Percentiles rank a stretch among this genome's conserved stretches.
These are phyloP conservation scores for Cheilosia variabilis DNA, from an alignment of 2,888 invertebrate species.

Conservation along the genomic window DNA sequence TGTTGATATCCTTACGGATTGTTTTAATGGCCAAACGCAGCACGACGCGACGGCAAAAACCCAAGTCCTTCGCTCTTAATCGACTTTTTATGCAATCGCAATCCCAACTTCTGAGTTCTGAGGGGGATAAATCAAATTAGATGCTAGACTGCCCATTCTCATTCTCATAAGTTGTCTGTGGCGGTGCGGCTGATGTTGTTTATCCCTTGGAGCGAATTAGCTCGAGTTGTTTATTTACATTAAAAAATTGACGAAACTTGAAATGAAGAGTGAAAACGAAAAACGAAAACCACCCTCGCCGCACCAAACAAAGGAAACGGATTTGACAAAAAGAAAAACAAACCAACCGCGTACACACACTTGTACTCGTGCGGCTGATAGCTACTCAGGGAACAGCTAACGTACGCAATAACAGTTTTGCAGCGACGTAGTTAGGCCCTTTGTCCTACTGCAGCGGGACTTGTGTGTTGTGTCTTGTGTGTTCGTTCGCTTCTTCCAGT, in stretches of 20 bases:
- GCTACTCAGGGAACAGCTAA: conserved; percentile 26
- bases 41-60: conserved; percentile 25
- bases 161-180: conserved; percentile 32
- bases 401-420: conserved; percentile 48
- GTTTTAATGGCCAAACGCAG: conserved; percentile 52
- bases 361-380: conserved; percentile 8
- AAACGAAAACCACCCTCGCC: conserved; percentile 45
- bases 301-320: conserved; percentile 9
- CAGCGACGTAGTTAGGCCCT: conserved; percentile 55
- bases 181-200: conserved; percentile 6
- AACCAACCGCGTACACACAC: conserved; percentile 16
- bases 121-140: conserved; percentile 53
- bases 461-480: conserved; percentile 6
- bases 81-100: conserved; percentile 1
- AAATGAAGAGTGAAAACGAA: conserved; percentile 24
- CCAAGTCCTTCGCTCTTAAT: conserved; percentile 29
- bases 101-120: neutral
- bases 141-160: conserved; percentile 37
- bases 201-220: conserved; percentile 53
- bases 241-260: conserved; percentile 47
- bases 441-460: conserved; percentile 40
- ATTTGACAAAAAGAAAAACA: conserved; percentile 27
- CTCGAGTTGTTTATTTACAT: conserved; percentile 58
- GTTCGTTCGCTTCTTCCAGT: conserved; percentile 17
- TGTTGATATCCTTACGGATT: conserved; percentile 58